phyloP scores from a whole-genome alignment of 1,140 invertebrate species.

The Aphidius ervi region DNA sequence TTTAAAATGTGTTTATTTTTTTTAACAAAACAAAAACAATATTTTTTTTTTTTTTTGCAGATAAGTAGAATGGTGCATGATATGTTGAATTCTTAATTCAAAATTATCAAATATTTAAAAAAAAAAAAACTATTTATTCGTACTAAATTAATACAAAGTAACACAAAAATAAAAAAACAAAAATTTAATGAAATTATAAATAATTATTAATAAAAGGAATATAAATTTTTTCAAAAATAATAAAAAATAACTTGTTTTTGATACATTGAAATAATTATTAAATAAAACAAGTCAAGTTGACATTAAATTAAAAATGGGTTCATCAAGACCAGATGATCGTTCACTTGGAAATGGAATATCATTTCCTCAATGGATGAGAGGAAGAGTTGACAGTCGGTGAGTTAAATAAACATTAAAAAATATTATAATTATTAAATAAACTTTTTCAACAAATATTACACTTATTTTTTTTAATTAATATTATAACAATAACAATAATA shows the following conservation, averaged over 20 bases:
- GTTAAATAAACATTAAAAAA: not conserved
- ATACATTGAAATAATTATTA: not conserved
- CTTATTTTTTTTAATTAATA: not conserved
- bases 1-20: no score
- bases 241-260: no score
- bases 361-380: slow-evolving; percentile 60
- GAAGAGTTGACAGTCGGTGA: slow-evolving; percentile 50
- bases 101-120: not conserved
- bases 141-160: slow-evolving; percentile 16
- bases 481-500: not conserved
- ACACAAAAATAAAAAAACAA: slow-evolving; percentile 1
- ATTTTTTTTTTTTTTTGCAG: slow-evolving; percentile 27
- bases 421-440: slow-evolving; percentile 5
- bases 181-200: slow-evolving; percentile 6
- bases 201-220: no score
- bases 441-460: no score
- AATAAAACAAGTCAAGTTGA: not conserved
- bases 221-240: no score
- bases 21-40: not conserved
- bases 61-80: slow-evolving; percentile 32
- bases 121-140: not conserved
- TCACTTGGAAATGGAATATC: slow-evolving; percentile 53
- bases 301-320: slow-evolving; percentile 36
- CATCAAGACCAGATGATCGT: slow-evolving; percentile 49
- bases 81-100: slow-evolving; percentile 29